These are phyloP conservation scores for Nycticebus coucang DNA, from an alignment of 2,113 vertebrate genomes.

Conservation along the genomic window DNA sequence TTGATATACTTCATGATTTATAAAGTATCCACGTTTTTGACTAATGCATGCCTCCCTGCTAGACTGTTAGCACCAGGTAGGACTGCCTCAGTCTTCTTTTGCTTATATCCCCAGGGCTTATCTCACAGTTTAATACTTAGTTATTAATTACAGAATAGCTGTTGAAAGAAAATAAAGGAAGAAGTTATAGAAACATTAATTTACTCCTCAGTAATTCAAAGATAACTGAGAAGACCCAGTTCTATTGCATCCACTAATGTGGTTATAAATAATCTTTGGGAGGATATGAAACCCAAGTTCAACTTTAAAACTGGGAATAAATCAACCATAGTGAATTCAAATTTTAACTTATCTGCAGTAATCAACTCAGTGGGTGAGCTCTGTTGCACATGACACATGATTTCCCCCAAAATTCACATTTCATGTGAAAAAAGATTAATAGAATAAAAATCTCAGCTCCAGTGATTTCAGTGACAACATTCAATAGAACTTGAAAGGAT, in stretches of 20 bases:
- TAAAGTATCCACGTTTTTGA: not conserved
- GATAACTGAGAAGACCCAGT: not conserved
- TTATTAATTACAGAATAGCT: not conserved
- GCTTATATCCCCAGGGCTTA: not conserved
- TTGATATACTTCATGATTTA: not conserved
- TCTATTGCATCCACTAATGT: not conserved
- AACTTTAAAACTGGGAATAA: constrained; percentile 34
- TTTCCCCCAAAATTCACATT: not conserved
- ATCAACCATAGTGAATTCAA: not conserved
- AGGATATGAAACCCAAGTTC: not conserved
- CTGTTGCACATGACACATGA: not conserved
- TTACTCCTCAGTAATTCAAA: not conserved
- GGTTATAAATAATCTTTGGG: not conserved
- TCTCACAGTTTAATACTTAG: not conserved
- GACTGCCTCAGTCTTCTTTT: not conserved
- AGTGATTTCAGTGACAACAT: not conserved
- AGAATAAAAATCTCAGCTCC: not conserved
- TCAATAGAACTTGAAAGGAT: not conserved
- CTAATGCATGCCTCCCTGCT: not conserved
- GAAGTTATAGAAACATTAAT: not conserved
- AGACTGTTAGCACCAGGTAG: not conserved
- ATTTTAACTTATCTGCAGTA: not conserved
- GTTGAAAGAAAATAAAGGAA: constrained; percentile 8
- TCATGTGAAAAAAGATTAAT: not conserved
- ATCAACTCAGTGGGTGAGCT: not conserved